Conservation (phyloP, 1,140 invertebrate species). For the Ooceraea biroi region DNA sequence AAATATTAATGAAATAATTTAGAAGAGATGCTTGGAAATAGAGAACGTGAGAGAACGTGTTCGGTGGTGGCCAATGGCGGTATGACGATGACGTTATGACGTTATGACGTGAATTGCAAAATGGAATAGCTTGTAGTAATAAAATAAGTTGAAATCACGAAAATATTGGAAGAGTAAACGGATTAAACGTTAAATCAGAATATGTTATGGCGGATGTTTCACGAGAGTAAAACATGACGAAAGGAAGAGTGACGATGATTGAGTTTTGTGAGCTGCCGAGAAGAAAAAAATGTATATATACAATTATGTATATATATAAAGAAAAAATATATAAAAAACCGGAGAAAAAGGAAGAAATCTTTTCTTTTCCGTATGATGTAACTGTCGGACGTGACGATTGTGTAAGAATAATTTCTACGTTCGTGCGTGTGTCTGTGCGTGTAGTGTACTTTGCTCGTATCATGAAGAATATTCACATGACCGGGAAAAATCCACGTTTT, state of each 20-base stretch:
- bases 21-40: constrained; percentile 83
- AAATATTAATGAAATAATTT: constrained; percentile 82
- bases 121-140: constrained; percentile 75
- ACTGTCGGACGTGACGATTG: constrained; percentile 33
- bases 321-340: constrained; percentile 11
- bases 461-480: constrained; percentile 29
- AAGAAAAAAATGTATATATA: constrained; percentile 50
- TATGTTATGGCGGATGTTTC: constrained; percentile 60
- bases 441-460: background rate
- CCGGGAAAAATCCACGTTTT: background rate
- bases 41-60: constrained; percentile 80
- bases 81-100: constrained; percentile 70
- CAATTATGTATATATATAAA: background rate
- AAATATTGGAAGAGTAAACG: constrained; percentile 66
- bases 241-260: constrained; percentile 53
- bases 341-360: constrained; percentile 23
- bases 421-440: background rate
- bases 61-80: constrained; percentile 70
- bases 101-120: constrained; percentile 68
- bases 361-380: constrained; percentile 34
- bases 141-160: constrained; percentile 77
- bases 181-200: constrained; percentile 70
- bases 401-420: constrained; percentile 41
- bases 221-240: constrained; percentile 59
- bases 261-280: constrained; percentile 40